Evolutionary conservation across 2,888 invertebrate species (phyloP).

Genomic region (Drosophila meridionalis): DNA sequence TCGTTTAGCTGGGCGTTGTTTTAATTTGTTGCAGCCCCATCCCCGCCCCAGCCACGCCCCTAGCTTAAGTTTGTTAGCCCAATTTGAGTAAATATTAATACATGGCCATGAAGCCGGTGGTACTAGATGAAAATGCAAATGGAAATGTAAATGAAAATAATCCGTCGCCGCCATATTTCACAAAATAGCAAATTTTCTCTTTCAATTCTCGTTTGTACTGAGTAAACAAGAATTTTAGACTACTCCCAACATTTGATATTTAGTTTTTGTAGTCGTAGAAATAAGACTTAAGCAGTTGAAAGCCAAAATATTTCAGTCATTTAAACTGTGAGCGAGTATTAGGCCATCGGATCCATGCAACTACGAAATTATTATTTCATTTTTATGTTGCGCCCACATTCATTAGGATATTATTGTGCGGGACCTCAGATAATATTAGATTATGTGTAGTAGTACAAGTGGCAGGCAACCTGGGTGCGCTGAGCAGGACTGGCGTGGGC

Average conservation of each 20-base stretch:
- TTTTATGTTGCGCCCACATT: constrained; percentile 55
- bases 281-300: not conserved
- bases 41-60: constrained; percentile 24
- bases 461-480: not conserved
- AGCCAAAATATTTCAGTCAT: not conserved
- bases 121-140: constrained; percentile 48
- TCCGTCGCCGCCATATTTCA: constrained; percentile 22
- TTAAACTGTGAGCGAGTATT: not conserved
- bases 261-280: not conserved
- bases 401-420: constrained; percentile 75
- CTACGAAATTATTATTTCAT: not conserved
- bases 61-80: constrained; percentile 78
- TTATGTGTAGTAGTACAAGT: constrained; percentile 57
- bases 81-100: constrained; percentile 78
- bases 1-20: constrained; percentile 75
- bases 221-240: not conserved
- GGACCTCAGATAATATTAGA: constrained; percentile 71
- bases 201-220: not conserved
- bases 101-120: constrained; percentile 71
- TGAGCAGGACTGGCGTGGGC: not conserved
- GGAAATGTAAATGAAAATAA: constrained; percentile 31
- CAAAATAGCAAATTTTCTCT: constrained; percentile 69
- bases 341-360: not conserved
- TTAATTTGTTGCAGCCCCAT: constrained; percentile 62
- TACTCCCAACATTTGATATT: not conserved